Evolutionary conservation across 1,140 invertebrate genomes (phyloP).

Genomic region (Musca vetustissima): DNA sequence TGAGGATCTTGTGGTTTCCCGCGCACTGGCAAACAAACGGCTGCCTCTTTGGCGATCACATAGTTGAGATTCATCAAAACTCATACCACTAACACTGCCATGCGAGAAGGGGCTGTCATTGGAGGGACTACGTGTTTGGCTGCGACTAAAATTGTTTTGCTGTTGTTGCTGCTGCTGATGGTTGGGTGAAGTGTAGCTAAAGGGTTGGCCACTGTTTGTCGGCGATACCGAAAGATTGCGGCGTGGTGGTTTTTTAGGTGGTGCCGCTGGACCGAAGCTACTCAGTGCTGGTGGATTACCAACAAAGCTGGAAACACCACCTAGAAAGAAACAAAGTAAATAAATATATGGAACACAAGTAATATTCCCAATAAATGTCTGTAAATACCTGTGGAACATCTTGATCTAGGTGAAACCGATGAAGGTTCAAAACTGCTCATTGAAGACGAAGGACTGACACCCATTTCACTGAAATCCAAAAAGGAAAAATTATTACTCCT

Average conservation of each 20-base stretch:
- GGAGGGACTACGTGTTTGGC: constrained; percentile 35
- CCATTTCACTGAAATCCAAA: constrained; percentile 39
- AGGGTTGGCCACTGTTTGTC: constrained; percentile 42
- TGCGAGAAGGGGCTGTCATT: constrained; percentile 48
- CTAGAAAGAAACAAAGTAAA: not conserved
- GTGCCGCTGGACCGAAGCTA: constrained; percentile 67
- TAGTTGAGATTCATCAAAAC: constrained; percentile 46
- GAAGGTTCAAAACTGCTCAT: constrained; percentile 56
- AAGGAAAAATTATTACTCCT: not conserved
- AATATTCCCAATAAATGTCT: no score
- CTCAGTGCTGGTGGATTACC: constrained; percentile 40
- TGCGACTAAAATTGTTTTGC: constrained; percentile 27
- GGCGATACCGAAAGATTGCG: constrained; percentile 83
- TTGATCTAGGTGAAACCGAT: constrained; percentile 51
- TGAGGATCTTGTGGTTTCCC: constrained; percentile 46
- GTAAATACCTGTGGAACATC: constrained; percentile 42
- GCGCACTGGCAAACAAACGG: constrained; percentile 46
- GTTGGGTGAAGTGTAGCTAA: constrained; percentile 46
- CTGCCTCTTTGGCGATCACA: constrained; percentile 44
- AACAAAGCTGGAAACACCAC: constrained; percentile 32
- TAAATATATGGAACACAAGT: not conserved
- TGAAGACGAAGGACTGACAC: constrained; percentile 51
- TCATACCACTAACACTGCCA: constrained; percentile 50
- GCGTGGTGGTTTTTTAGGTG: constrained; percentile 84
- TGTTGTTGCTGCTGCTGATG: constrained; percentile 36